Evolutionary conservation across 2,888 invertebrate species (phyloP), one percentile per base, ranked within the genome.

Genomic region (Drosophila silvestris): DNA sequence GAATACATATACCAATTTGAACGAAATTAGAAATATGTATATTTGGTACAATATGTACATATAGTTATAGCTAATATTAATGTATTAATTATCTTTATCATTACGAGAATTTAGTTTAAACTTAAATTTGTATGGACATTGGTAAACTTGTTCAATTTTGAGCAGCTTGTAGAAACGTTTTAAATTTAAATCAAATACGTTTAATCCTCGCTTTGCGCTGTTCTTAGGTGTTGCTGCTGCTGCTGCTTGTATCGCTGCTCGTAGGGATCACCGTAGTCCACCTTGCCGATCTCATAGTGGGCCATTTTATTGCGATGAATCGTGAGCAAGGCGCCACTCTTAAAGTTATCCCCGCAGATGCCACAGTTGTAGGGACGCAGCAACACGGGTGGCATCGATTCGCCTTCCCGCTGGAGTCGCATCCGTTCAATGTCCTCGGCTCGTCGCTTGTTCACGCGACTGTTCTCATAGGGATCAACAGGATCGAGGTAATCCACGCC

Each of bases 401-500:
- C 72, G 5, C 26, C 28, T 10, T 69, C 69, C 3, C 84, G 77
- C 44, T 66, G 67, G 0, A 70, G 16, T 3, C 79, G 77, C 81
- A 85, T 79, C 0, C 79, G 71, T 32, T 79, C 82, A 32, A 85
- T 87, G 32, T 82, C 85, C 53, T 83, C 72, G 10, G 85, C 79
- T 0, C 82, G 76, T 3, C 88, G 77, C 47, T 78, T 76, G 33
- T 81, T 88, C 0, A 92, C 92, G 1, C 92, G 85, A 54, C 90
- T 85, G 37, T 91, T 92, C n/a, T 88, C 89, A 66, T 92, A 92
- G 0, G 91, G 91, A 79, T 92, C 92, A 7, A 47, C 47, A 0
- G 70, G 51, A 26, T 88, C 82, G 5, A 71, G 74, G 16, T 81
- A 82, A 19, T 64, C 67, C 1, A 54, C 26, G 16, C 59, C 69